phyloP scores from a whole-genome alignment of 2,797 vertebrate species.

The Netta rufina region DNA sequence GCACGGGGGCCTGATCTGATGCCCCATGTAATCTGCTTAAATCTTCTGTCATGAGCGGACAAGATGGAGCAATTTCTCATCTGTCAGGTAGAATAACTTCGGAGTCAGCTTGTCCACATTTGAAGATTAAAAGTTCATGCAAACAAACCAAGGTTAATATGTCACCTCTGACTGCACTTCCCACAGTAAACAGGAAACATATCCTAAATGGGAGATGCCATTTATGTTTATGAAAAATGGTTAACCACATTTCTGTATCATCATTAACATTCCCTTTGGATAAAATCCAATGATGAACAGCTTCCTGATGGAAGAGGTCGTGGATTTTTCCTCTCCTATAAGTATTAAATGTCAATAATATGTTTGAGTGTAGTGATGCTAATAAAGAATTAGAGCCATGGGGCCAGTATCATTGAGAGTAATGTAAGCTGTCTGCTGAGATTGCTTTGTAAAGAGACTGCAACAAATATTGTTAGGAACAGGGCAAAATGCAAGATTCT shows the following conservation, averaged over 20 bases:
- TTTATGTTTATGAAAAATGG: conserved; percentile 73
- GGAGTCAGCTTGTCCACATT: not conserved
- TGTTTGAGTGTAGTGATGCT: conserved; percentile 19
- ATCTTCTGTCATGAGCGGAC: not conserved
- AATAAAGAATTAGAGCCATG: conserved; percentile 36
- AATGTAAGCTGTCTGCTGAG: conserved; percentile 2
- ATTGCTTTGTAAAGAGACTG: conserved; percentile 10
- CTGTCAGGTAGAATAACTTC: conserved; percentile 4
- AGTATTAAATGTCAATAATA: conserved; percentile 66
- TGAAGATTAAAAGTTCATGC: not conserved
- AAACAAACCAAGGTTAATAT: conserved; percentile 37
- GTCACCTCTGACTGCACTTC: conserved; percentile 61
- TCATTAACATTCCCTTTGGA: conserved; percentile 67
- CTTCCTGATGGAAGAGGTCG: conserved; percentile 76
- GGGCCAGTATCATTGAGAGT: not conserved
- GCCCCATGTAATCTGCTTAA: not conserved
- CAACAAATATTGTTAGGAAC: not conserved
- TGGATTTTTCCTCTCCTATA: conserved; percentile 57
- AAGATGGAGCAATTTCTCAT: not conserved
- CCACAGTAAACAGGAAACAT: conserved; percentile 70
- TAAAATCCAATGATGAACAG: conserved; percentile 75
- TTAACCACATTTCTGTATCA: conserved; percentile 59
- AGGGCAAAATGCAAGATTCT: not conserved
- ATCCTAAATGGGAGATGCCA: conserved; percentile 53
- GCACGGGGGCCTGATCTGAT: not conserved